These are phyloP conservation scores for Oplegnathus fasciatus DNA, from an alignment of 2,113 vertebrate genomes.

Conservation along the genomic window DNA sequence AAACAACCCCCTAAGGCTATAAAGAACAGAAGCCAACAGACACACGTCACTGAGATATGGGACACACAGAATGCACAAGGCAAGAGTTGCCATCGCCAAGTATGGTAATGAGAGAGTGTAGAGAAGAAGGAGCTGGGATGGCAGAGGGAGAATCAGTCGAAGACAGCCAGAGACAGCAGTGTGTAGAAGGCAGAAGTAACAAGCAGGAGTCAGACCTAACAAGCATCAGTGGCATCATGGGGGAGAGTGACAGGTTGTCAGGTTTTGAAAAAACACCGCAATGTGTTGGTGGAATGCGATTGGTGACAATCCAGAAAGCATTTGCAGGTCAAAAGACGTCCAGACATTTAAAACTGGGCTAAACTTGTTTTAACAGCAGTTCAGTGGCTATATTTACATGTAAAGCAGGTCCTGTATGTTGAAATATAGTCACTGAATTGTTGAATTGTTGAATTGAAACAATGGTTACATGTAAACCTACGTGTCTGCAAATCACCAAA, in stretches of 20 bases:
- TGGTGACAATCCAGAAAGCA: not conserved
- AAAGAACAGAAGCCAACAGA: slow-evolving; percentile 54
- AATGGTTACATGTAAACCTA: not conserved
- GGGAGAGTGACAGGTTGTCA: slow-evolving; percentile 1
- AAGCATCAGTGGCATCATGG: not conserved
- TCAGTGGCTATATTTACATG: not conserved
- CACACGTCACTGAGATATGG: slow-evolving; percentile 36
- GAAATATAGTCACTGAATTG: not conserved
- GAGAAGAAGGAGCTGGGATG: not conserved
- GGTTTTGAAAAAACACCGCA: not conserved
- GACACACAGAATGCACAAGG: slow-evolving; percentile 44
- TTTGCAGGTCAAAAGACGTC: not conserved
- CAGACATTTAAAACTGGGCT: not conserved
- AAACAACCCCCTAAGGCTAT: slow-evolving; percentile 49
- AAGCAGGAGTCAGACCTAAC: not conserved
- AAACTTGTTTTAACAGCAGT: not conserved
- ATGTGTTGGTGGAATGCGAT: not conserved
- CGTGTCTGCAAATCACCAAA: not conserved
- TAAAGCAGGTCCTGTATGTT: not conserved
- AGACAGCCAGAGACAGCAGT: not conserved
- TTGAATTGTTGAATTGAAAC: not conserved
- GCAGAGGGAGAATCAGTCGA: not conserved
- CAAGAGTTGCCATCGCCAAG: slow-evolving; percentile 35
- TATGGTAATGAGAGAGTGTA: slow-evolving; percentile 54
- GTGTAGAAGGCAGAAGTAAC: not conserved